These are phyloP conservation scores for Tipula helvola DNA, from an alignment of 2,888 invertebrate genomes.

Conservation along the genomic window DNA sequence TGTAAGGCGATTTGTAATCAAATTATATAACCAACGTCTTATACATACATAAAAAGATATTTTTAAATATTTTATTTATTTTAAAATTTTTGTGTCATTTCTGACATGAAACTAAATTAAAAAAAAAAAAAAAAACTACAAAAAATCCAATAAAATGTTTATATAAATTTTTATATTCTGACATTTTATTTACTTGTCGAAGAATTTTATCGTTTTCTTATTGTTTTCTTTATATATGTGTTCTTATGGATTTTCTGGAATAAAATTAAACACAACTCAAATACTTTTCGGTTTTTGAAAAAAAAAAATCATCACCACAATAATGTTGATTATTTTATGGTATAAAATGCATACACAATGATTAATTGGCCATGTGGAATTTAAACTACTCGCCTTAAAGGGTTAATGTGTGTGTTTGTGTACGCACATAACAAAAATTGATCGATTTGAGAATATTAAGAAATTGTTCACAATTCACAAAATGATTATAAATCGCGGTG, in stretches of 20 bases:
- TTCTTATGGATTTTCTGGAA: neutral
- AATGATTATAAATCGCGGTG: neutral
- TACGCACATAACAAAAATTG: neutral
- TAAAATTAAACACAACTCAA: neutral
- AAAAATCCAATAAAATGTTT: neutral
- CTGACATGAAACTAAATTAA: neutral
- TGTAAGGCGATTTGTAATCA: neutral
- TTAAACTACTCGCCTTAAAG: neutral
- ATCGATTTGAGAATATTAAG: neutral
- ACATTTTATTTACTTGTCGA: conserved; percentile 4
- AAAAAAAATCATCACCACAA: neutral
- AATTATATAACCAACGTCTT: neutral
- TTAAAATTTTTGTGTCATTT: neutral
- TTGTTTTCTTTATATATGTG: neutral
- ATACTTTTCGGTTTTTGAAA: neutral
- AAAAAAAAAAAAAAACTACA: neutral
- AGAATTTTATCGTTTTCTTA: neutral
- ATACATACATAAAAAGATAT: neutral
- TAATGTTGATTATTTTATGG: neutral
- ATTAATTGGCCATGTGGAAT: neutral
- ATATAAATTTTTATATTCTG: conserved; percentile 4
- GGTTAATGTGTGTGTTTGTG: neutral
- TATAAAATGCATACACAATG: neutral
- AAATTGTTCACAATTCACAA: neutral
- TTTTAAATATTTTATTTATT: conserved; percentile 4